Base-by-base conservation (phyloP, 2,888 invertebrate species). In the Sphaerophoria rueppellii region DNA sequence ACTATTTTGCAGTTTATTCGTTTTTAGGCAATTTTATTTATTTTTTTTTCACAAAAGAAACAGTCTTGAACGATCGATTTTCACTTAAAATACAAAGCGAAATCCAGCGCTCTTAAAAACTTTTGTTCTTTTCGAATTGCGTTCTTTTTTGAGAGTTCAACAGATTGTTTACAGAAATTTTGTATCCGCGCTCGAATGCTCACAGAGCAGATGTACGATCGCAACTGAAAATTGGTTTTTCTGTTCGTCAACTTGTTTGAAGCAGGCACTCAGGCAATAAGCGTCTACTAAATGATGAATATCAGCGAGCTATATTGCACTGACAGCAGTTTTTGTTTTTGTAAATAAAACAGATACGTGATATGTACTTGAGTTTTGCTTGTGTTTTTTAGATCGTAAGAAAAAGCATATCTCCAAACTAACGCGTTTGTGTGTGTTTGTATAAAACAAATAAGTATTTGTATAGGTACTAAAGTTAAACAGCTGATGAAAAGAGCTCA, bases 151-250 rank as follows among this genome's bases (percentile, higher is more conserved):
- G 61, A 72, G 60, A 61, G 34, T 72, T 24, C 0, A 55, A 40
- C 9, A 16, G 16, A 9, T 14, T 57, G 9, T 54, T 14, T 16
- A 40, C 14, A 61, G 11, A 52, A 43, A 4, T 35, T n/a, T 40
- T 40, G 4, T 7, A 54, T 55, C 54, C 83, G 75, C 83, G 46
- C 24, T 52, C 43, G 35, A 43, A 83, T 61, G 67, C 71, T 83
- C 67, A 69, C 76, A 57, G 54, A 57, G 32, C 71, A 72, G 48
- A 71, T 69, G 80, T 75, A 67, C 80, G 83, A 83, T 83, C 83
- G 80, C 75, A 60, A 83, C 83, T 83, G 57, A 82, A 69, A 24
- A 14, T 65, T 50, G 6, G 4, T n/a, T 69, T 82, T 77, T 12
- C 43, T 55, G 43, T 12, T 32, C 52, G 24, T 24, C 12, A 24